Evolutionary conservation across 2,888 invertebrate genomes (phyloP).

Genomic region (Sclerodermus sp.): DNA sequence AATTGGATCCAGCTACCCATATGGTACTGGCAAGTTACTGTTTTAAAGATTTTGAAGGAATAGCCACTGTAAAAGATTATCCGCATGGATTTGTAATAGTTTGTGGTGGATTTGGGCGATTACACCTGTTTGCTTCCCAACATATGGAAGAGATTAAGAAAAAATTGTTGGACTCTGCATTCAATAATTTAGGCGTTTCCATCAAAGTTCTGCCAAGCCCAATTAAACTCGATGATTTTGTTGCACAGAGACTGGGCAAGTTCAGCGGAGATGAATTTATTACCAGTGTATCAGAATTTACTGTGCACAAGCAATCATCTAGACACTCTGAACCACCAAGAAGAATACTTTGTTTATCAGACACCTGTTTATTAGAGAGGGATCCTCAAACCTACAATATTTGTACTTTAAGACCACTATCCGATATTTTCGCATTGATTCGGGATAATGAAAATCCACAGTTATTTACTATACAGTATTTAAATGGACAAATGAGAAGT

Average conservation of each 20-base stretch:
- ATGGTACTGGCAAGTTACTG: conserved; percentile 79
- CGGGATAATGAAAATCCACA: conserved; percentile 90
- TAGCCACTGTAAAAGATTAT: conserved; percentile 81
- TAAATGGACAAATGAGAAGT: conserved; percentile 84
- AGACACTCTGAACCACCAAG: conserved; percentile 83
- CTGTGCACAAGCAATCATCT: conserved; percentile 86
- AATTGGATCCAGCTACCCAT: conserved; percentile 85
- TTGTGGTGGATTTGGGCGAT: conserved; percentile 85
- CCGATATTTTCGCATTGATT: conserved; percentile 88
- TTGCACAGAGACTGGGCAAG: conserved; percentile 86
- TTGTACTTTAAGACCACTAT: conserved; percentile 79
- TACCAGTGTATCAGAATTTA: conserved; percentile 95
- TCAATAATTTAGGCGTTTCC: conserved; percentile 76
- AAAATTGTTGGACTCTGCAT: conserved; percentile 82
- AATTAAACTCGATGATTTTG: conserved; percentile 84
- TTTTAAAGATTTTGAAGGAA: conserved; percentile 83
- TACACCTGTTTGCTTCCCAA: conserved; percentile 86
- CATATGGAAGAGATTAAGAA: conserved; percentile 86
- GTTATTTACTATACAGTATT: conserved; percentile 90
- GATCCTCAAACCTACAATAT: conserved; percentile 97
- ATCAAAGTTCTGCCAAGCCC: conserved; percentile 83
- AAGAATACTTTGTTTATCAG: conserved; percentile 90
- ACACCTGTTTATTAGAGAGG: conserved; percentile 92
- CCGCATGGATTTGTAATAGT: conserved; percentile 92
- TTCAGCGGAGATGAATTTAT: conserved; percentile 90